A percentile compares a stretch with the other conserved stretches of the same genome.
phyloP scores from a whole-genome alignment of 2,797 vertebrate genomes.

The Poecilia velifera region DNA sequence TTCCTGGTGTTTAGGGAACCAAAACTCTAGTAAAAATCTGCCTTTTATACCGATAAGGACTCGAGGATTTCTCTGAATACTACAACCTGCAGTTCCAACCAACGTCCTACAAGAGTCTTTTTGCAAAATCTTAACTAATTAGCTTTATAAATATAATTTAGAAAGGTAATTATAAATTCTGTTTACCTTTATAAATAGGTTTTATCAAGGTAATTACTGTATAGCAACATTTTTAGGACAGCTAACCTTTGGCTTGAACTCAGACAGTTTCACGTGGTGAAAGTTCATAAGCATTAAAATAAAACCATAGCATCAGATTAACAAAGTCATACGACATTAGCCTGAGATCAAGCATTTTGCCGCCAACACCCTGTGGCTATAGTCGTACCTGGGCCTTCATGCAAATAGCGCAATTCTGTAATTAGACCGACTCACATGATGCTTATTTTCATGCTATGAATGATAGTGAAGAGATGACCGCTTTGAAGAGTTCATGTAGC shows the following conservation, averaged over 20 bases:
- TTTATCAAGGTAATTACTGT: too few species aligned
- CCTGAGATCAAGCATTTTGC: neutral
- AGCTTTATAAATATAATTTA: too few species aligned
- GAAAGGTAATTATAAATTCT: too few species aligned
- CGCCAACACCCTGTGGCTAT: neutral
- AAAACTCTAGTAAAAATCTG: neutral
- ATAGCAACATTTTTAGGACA: neutral
- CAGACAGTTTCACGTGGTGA: too few species aligned
- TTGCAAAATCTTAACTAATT: neutral
- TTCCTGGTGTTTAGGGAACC: neutral
- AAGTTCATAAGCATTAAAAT: too few species aligned
- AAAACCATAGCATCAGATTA: too few species aligned
- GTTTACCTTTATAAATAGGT: too few species aligned
- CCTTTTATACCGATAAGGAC: neutral
- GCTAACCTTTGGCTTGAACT: neutral
- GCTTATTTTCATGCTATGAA: conserved; percentile 1
- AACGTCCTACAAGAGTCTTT: neutral
- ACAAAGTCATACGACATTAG: too few species aligned
- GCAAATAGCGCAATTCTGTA: conserved; percentile 28
- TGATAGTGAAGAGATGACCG: neutral
- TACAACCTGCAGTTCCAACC: neutral
- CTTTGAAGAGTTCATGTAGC: neutral
- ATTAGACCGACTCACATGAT: neutral
- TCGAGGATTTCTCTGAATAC: neutral
- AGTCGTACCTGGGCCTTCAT: conserved; percentile 11